phyloP scores from a whole-genome alignment of 2,113 vertebrate genomes.

The Ranitomeya imitator region DNA sequence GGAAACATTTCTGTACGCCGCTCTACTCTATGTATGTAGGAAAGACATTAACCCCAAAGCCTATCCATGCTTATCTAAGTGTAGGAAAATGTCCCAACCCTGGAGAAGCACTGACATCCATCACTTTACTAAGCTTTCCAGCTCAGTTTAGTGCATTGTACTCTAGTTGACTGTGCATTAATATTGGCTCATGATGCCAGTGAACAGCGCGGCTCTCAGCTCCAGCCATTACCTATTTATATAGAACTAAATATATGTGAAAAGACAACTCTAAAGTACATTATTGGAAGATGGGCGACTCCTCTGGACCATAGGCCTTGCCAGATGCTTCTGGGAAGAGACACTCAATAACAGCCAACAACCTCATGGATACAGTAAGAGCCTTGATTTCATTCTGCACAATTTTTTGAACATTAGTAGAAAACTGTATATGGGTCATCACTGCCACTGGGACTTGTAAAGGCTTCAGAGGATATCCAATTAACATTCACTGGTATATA shows the following conservation, averaged over 20 bases:
- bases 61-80: neutral
- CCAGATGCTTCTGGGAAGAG: neutral
- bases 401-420: neutral
- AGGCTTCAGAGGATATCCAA: no score
- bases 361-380: neutral
- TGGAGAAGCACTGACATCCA: neutral
- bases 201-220: neutral
- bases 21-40: neutral
- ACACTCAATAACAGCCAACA: neutral
- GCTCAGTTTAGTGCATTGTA: neutral
- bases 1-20: neutral
- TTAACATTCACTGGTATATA: neutral
- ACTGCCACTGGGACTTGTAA: neutral
- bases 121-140: neutral
- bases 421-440: neutral
- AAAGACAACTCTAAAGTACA: neutral
- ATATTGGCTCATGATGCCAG: neutral
- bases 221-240: constrained; percentile 8
- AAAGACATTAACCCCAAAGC: neutral
- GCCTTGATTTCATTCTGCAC: neutral
- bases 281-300: neutral
- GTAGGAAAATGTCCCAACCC: neutral
- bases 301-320: neutral
- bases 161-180: neutral
- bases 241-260: neutral